Percentiles rank a stretch among this genome's conserved stretches.
Conservation (phyloP, 1,140 invertebrate species). For the Brachionus calyciflorus region DNA sequence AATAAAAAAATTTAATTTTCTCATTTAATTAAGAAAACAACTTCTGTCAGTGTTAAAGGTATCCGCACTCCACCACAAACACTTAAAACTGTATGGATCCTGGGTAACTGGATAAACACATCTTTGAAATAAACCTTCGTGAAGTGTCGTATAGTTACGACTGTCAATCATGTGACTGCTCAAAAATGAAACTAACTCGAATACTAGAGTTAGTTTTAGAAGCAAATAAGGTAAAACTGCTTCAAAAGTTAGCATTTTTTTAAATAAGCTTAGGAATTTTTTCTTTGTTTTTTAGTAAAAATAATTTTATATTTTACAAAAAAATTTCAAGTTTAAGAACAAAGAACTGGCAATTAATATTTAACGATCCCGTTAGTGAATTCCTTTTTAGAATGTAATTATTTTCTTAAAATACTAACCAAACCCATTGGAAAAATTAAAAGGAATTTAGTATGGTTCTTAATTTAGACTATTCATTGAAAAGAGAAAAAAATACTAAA, state of each 20-base stretch:
- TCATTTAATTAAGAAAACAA: conserved; percentile 17
- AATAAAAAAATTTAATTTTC: not conserved
- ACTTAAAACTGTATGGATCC: conserved; percentile 20
- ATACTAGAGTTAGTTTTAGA: conserved; percentile 8
- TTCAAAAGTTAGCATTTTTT: conserved; percentile 26
- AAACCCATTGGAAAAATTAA: not conserved
- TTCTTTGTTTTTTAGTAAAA: too few species aligned
- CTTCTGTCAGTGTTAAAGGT: conserved; percentile 29
- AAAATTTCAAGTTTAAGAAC: too few species aligned
- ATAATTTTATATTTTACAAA: too few species aligned
- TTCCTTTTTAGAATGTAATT: too few species aligned
- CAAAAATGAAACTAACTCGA: conserved; percentile 42
- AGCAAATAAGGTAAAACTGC: conserved; percentile 21
- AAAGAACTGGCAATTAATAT: too few species aligned
- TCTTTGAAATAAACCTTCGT: conserved; percentile 36
- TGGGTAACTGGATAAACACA: conserved; percentile 24
- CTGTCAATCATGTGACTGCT: conserved; percentile 46
- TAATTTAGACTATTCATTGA: conserved; percentile 27
- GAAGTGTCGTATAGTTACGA: not conserved
- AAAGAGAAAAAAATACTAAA: too few species aligned
- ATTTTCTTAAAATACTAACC: conserved; percentile 29
- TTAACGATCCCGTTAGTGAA: not conserved
- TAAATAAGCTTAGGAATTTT: not conserved
- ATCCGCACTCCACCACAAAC: conserved; percentile 38
- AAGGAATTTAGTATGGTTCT: conserved; percentile 12